Evolutionary conservation across 2,113 vertebrate species (phyloP).

Genomic region (Struthio camelus): DNA sequence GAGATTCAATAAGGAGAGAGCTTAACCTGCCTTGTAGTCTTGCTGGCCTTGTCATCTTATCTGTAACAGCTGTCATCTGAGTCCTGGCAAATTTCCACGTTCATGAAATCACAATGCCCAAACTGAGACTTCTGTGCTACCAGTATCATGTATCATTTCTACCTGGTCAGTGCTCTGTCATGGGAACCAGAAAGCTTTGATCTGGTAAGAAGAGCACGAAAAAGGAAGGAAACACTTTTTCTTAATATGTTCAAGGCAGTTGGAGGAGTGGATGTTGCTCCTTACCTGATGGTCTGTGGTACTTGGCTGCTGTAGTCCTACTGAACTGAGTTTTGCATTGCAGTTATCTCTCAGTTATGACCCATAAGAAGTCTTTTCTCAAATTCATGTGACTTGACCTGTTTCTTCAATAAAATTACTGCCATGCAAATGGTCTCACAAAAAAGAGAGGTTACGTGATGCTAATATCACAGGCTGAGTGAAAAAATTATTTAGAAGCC

Average conservation of each 20-base stretch:
- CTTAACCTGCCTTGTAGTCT: not conserved
- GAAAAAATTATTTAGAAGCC: not conserved
- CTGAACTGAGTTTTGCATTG: accelerated
- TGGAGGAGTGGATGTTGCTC: not conserved
- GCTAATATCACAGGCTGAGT: not conserved
- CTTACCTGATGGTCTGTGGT: no score
- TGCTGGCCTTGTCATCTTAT: not conserved
- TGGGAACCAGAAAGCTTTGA: not conserved
- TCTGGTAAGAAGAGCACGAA: not conserved
- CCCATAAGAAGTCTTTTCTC: not conserved
- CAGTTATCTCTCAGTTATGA: not conserved
- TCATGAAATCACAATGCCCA: not conserved
- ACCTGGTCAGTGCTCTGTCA: no score
- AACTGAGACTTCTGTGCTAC: not conserved
- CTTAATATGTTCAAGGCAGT: not conserved
- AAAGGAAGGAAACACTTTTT: not conserved
- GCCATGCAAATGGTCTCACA: not conserved
- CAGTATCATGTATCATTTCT: not conserved
- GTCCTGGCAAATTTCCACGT: not conserved
- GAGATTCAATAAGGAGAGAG: not conserved
- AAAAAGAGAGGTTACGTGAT: not conserved
- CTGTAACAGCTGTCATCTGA: not conserved
- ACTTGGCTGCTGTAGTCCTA: not conserved
- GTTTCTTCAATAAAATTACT: not conserved
- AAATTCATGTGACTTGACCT: not conserved